Evolutionary conservation across 2,888 invertebrate species (phyloP).

Genomic region (Ommatoiulus sabulosus): DNA sequence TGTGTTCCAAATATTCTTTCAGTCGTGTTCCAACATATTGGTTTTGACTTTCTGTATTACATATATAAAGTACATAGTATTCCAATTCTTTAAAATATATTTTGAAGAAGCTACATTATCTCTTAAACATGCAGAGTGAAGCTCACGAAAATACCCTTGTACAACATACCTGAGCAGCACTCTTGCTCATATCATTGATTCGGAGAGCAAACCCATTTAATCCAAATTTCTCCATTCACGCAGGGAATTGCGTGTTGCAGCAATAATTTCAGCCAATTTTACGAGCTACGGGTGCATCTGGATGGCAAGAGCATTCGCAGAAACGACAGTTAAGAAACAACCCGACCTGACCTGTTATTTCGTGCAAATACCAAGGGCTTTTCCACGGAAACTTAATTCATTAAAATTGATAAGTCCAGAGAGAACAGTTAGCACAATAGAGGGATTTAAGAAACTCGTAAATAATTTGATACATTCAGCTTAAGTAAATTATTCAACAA

Average conservation of each 20-base stretch:
- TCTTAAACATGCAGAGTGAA: too few species aligned
- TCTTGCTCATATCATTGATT: too few species aligned
- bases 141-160: too few species aligned
- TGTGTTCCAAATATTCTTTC: too few species aligned
- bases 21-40: too few species aligned
- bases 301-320: background rate
- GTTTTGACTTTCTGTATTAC: too few species aligned
- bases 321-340: background rate
- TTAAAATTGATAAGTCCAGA: background rate
- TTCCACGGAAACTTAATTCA: conserved; percentile 16
- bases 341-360: background rate
- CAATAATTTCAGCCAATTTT: conserved; percentile 34
- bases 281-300: background rate
- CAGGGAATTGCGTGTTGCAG: background rate
- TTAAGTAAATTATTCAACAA: too few species aligned
- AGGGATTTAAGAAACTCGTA: background rate
- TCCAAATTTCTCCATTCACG: background rate
- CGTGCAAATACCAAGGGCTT: background rate
- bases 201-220: background rate
- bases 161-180: too few species aligned
- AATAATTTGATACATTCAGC: background rate
- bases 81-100: too few species aligned
- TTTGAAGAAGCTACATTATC: too few species aligned
- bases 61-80: too few species aligned
- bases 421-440: background rate